Conservation (phyloP, 2,797 vertebrate genomes). For the Pagetopsis macropterus region DNA sequence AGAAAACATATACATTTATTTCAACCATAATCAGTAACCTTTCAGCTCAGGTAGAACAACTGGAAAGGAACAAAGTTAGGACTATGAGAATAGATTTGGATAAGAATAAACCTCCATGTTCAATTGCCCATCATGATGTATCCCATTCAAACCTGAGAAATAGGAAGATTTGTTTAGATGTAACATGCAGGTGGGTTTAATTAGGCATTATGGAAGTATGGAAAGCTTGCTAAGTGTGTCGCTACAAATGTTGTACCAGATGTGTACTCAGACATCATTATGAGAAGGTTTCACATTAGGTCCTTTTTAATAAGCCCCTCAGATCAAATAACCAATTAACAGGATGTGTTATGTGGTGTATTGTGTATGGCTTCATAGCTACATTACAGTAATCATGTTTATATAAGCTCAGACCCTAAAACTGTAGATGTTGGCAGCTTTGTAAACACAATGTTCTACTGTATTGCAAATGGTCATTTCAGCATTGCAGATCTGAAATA, state of each 20-base stretch:
- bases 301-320: conserved; percentile 6
- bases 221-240: conserved; percentile 2
- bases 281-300: not conserved
- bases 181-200: not conserved
- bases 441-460: not conserved
- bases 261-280: conserved; percentile 10
- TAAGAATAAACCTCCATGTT: not conserved
- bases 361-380: not conserved
- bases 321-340: conserved; percentile 13
- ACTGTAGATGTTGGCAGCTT: not conserved
- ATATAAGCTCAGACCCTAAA: conserved; percentile 1
- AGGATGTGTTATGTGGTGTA: not conserved
- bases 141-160: not conserved
- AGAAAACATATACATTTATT: too few species aligned
- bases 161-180: not conserved
- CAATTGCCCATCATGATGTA: not conserved
- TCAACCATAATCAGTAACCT: too few species aligned
- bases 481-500: conserved; percentile 2
- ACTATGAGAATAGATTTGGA: not conserved
- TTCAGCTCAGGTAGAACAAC: too few species aligned
- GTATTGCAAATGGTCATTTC: not conserved
- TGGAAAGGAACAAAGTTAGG: not conserved
- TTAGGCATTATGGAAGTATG: not conserved
- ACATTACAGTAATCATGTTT: not conserved
- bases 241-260: conserved; percentile 1